These are phyloP conservation scores for Hippocampus kuda DNA, from an alignment of 2,797 vertebrate genomes.

Conservation along the genomic window DNA sequence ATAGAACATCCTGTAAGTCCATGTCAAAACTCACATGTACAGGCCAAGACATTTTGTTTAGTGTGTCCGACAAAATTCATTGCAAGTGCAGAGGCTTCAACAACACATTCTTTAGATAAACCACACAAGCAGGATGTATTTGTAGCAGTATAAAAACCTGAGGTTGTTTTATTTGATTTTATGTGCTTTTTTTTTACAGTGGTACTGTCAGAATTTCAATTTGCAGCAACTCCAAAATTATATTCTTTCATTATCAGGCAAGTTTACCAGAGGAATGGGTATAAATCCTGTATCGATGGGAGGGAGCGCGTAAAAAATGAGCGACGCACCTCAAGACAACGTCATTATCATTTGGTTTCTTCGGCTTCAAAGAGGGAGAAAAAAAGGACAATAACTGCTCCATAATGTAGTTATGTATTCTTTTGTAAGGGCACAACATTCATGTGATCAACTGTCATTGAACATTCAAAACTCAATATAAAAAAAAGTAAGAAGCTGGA, in stretches of 20 bases:
- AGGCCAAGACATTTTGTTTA: conserved; percentile 4
- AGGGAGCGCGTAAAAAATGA: conserved; percentile 26
- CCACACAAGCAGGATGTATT: conserved; percentile 54
- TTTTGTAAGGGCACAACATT: conserved; percentile 39
- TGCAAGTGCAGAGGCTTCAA: conserved; percentile 33
- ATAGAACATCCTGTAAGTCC: conserved; percentile 30
- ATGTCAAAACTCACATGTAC: neutral
- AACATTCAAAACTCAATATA: conserved; percentile 48
- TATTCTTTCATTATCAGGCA: conserved; percentile 45
- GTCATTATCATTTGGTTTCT: conserved; percentile 1
- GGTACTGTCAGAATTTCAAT: conserved; percentile 16
- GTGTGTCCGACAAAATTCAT: conserved; percentile 47
- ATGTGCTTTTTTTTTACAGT: conserved; percentile 42
- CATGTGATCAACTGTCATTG: conserved; percentile 31
- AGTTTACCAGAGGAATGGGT: conserved; percentile 62
- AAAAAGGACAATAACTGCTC: conserved; percentile 41
- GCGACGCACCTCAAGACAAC: conserved; percentile 41
- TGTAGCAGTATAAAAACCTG: conserved; percentile 55
- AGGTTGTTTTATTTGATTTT: conserved; percentile 41
- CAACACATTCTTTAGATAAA: conserved; percentile 31
- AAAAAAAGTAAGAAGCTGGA: conserved; percentile 9
- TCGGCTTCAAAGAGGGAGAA: conserved; percentile 29
- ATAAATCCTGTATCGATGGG: conserved; percentile 55
- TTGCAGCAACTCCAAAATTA: conserved; percentile 30
- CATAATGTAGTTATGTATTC: conserved; percentile 21